Evolutionary conservation across 2,113 vertebrate species (phyloP), one percentile per base, ranked within the genome.

Genomic region (Gallinago paraguaiae): DNA sequence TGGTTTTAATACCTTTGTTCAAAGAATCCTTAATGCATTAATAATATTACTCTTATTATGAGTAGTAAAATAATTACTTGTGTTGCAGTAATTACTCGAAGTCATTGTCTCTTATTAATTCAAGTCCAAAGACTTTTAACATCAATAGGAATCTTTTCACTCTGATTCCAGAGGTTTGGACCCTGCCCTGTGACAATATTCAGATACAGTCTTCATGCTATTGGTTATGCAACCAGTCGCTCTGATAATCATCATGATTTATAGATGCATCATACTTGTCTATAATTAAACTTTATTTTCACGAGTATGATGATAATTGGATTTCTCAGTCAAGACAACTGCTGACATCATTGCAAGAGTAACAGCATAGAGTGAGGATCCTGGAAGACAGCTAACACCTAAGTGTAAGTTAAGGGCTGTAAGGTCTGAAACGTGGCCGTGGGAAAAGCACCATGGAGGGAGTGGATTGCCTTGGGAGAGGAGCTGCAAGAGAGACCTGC

Each of bases 261-360:
- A 86, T 92, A 86, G 77, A 78, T 86, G 92, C 88, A 96, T 94
- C 92, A 91, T 48, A 84, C 72, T 95, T 86, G 80, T 57, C 82
- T 93, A 41, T 92, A 94, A 94, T 97, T 92, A 96, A 95, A 96
- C 72, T 88, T 90, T 93, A 81, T 96, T 94, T 97, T 96, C 95
- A 92, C 86, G 76, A 88, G 68, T 88, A 37, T 90, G 65, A 88
- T 94, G 88, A 84, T 97, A 88, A 93, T 97, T 90, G 53, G 77
- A 76, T 93, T 95, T 86, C 90, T 96, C 85, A 88, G 82, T 82
- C 70, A 95, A 83, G 95, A 81, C 68, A 88, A 78, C 86, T 84
- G 69, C 69, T 92, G 90, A 72, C 82, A 88, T 84, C 53, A 78
- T 48, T 69, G 74, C 61, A 57, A 41, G 82, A 86, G 48, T 70